phyloP scores from a whole-genome alignment of 2,113 vertebrate species.

The Spizaetus ornatus region DNA sequence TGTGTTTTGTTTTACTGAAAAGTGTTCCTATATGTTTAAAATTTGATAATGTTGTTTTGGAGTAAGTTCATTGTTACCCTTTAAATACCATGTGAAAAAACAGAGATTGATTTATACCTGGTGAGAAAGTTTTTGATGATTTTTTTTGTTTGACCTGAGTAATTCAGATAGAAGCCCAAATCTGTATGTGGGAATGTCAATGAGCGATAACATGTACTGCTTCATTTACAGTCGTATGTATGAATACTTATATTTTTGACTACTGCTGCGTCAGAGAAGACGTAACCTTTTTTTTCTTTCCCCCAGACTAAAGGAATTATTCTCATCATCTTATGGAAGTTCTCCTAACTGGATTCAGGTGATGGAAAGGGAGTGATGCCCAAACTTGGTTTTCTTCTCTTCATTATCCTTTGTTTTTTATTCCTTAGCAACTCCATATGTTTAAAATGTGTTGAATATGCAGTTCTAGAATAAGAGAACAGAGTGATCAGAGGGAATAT shows the following conservation, averaged over 20 bases:
- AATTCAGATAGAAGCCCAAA: not conserved
- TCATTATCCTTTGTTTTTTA: not conserved
- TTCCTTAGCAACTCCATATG: not conserved
- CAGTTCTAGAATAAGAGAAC: not conserved
- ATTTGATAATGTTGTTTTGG: not conserved
- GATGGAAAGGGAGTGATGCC: not conserved
- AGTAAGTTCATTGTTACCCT: not conserved
- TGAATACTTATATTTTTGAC: not conserved
- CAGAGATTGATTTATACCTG: not conserved
- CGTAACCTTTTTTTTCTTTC: not conserved
- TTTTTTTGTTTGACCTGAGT: not conserved
- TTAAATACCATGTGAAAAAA: not conserved
- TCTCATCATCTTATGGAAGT: not conserved
- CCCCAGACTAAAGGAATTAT: not conserved
- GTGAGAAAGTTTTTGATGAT: not conserved
- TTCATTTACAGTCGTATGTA: not conserved
- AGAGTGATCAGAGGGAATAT: not conserved
- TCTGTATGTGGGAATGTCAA: not conserved
- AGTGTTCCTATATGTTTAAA: not conserved
- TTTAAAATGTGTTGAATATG: not conserved
- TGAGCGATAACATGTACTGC: not conserved
- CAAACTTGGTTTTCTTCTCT: not conserved
- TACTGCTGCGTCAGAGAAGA: not conserved
- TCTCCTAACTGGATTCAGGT: not conserved
- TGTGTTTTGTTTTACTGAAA: not conserved